phyloP scores from a whole-genome alignment of 1,140 invertebrate species.

The Meteorus sp. region DNA sequence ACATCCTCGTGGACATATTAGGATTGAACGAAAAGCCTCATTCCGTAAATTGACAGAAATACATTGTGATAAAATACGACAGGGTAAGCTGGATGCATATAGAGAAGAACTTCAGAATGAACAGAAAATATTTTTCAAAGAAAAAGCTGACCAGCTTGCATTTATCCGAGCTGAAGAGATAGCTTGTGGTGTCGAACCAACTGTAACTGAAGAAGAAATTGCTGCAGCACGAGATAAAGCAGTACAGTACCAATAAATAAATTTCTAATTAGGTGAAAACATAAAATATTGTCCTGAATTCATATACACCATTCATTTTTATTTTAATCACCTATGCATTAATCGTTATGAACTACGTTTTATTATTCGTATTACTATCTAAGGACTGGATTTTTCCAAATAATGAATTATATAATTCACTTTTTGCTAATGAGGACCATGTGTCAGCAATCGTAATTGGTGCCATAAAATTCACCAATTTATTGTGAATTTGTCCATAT shows the following conservation, averaged over 20 bases:
- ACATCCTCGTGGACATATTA: constrained; percentile 60
- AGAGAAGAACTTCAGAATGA: constrained; percentile 65
- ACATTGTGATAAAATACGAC: constrained; percentile 68
- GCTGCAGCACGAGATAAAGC: constrained; percentile 61
- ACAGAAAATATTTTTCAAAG: constrained; percentile 67
- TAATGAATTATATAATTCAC: constrained; percentile 80
- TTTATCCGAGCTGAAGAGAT: constrained; percentile 74
- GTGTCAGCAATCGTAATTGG: constrained; percentile 66
- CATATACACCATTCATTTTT: constrained; percentile 1
- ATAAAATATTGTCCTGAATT: not conserved
- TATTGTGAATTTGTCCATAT: constrained; percentile 87
- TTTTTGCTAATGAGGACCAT: constrained; percentile 78
- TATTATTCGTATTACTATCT: constrained; percentile 20
- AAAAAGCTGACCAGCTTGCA: constrained; percentile 63
- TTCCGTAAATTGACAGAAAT: constrained; percentile 66
- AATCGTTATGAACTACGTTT: too few species aligned
- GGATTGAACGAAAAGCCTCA: constrained; percentile 64
- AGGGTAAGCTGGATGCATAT: constrained; percentile 68
- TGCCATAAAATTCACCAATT: constrained; percentile 94
- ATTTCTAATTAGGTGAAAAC: not conserved
- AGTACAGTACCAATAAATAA: constrained; percentile 44
- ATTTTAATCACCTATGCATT: too few species aligned
- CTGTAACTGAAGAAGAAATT: constrained; percentile 69
- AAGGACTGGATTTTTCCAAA: constrained; percentile 68
- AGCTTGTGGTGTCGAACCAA: constrained; percentile 64